Base-by-base conservation (phyloP, 2,113 vertebrate genomes). In the Empidonax traillii region DNA sequence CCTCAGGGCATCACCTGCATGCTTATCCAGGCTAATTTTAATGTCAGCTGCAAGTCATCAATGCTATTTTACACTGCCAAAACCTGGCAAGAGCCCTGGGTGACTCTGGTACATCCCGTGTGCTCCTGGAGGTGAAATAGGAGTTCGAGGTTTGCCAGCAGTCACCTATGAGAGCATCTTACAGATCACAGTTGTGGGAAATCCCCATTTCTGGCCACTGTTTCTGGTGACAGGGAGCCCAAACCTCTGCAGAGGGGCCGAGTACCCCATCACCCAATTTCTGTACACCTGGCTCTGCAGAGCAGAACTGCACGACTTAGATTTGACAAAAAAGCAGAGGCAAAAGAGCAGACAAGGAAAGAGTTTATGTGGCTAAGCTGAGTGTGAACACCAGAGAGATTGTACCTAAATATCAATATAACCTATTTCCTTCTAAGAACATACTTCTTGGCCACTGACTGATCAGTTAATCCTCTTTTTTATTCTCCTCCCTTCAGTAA, bases 391-490 rank as follows among this genome's bases (percentile, higher is more conserved):
- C 19, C 37, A 33, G 65, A 63, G 89, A 89, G 27, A 47, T 2
- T 47, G 43, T 73, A 59, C 73, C 47, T 94, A 72, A 94, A 87
- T 93, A 95, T 89, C 77, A 80, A 14, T 75, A 59, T 78, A 90
- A 91, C 27, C 52, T 52, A 61, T 81, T 90, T 89, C 52, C 65
- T 81, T 81, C 37, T 24, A 56, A 56, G 76, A 91, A 49, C 37
- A 44, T 87, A 92, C 94, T 92, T 97, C 65, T 95, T 89, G 80
- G 44, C 27, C 52, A 49, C 33, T 56, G 68, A 63, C 67, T 78
- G 89, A 89, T 84, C 92, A 67, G 68, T 95, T 97, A 95, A 94
- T 93, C 89, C 88, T 67, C 59, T 72, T 89, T 92, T 93, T 92
- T 84, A 89, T 84, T 91, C 69, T 87, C 44, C 69, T 92, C n/a